These are phyloP conservation scores for Hypotaenidia okinawae DNA, from an alignment of 2,797 vertebrate species.

Conservation along the genomic window DNA sequence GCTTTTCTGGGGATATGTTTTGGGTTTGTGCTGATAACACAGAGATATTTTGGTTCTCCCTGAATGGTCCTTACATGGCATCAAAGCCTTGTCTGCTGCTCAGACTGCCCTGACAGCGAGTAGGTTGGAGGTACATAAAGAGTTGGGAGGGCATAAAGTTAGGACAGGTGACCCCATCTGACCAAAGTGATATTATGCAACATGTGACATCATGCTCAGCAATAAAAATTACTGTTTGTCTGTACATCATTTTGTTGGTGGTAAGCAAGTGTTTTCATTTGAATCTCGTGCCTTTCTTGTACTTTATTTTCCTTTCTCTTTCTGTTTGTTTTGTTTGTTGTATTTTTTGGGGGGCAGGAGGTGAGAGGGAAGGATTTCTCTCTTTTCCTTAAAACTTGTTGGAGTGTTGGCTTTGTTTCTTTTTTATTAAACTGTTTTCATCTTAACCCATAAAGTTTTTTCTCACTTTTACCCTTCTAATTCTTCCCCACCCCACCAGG, in stretches of 20 bases:
- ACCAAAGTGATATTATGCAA: background rate
- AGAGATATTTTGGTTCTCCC: background rate
- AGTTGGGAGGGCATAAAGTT: background rate
- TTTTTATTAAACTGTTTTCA: background rate
- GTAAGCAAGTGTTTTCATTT: background rate
- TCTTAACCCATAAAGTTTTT: background rate
- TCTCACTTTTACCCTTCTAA: background rate
- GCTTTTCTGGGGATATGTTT: too few species aligned
- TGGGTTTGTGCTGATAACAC: too few species aligned
- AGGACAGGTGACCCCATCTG: background rate
- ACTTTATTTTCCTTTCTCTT: background rate
- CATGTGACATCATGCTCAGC: too few species aligned
- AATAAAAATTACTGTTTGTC: too few species aligned
- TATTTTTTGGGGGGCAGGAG: too few species aligned
- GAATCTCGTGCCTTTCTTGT: too few species aligned
- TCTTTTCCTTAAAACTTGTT: too few species aligned
- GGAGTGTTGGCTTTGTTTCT: background rate
- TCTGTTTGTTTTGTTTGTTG: too few species aligned
- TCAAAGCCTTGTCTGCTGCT: background rate
- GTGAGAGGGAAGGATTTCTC: too few species aligned
- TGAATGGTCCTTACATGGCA: accelerated
- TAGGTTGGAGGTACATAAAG: too few species aligned
- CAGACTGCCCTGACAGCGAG: background rate
- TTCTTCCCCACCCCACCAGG: accelerated
- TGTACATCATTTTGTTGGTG: too few species aligned